Percentiles rank a stretch among this genome's conserved stretches.
Conservation (phyloP, 2,113 vertebrate species). For the Octodon degus region DNA sequence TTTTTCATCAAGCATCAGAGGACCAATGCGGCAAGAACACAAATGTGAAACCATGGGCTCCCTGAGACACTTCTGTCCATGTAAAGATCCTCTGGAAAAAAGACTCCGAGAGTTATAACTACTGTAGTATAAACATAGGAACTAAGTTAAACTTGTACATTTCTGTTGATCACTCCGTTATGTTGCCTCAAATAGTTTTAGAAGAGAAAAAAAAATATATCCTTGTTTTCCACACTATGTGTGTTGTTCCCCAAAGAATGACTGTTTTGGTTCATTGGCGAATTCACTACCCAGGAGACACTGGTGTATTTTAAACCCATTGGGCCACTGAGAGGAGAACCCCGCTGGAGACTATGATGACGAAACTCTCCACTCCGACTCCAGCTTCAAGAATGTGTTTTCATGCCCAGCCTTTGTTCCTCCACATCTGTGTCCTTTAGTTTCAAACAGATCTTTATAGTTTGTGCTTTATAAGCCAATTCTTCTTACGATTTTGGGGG, state of each 20-base stretch:
- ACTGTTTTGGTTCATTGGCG: constrained; percentile 95
- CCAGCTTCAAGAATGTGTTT: constrained; percentile 93
- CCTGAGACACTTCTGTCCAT: constrained; percentile 92
- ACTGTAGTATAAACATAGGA: constrained; percentile 99
- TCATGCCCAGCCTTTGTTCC: constrained; percentile 92
- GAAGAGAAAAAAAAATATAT: constrained; percentile 95
- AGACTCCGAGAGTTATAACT: constrained; percentile 99
- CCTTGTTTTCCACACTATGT: constrained; percentile 99
- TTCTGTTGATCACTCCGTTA: constrained; percentile 98
- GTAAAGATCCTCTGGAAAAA: constrained; percentile 93
- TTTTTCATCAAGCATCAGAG: constrained; percentile 97
- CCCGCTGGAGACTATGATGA: constrained; percentile 88
- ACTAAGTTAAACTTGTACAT: constrained; percentile 99
- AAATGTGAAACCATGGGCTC: constrained; percentile 98
- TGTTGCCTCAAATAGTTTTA: constrained; percentile 99
- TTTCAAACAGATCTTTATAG: constrained; percentile 93
- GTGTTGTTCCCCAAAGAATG: constrained; percentile 98
- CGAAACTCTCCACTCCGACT: constrained; percentile 88
- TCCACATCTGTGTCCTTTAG: constrained; percentile 96
- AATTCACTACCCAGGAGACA: constrained; percentile 91
- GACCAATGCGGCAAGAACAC: constrained; percentile 97
- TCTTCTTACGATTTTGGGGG: constrained; percentile 88
- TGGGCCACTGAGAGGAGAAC: constrained; percentile 91
- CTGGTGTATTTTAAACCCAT: constrained; percentile 88
- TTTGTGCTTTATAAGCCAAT: constrained; percentile 95